Base-by-base conservation (phyloP, 2,888 invertebrate genomes). In the Agrilus cyanescens region DNA sequence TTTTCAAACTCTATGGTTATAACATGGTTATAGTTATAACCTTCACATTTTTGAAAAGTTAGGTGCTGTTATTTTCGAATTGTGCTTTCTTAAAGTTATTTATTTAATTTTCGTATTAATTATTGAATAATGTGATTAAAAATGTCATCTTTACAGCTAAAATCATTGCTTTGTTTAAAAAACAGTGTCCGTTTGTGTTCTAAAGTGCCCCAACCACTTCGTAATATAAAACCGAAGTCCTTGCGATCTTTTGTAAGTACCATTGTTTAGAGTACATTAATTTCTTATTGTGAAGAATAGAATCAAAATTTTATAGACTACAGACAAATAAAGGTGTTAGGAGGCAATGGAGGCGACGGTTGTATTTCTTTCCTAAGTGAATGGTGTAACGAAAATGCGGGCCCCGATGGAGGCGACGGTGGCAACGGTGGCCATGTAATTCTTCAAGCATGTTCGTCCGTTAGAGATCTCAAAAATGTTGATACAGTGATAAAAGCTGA, bases 361-460 rank as follows among this genome's bases (percentile, higher is more conserved):
- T 80, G 81, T 52, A 78, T 94, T 42, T 88, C 91, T 0, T 94
- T 98, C 61, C 68, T 90, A 5, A 80, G 81, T 47, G 69, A 81
- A 7, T 89, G 80, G 75, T 73, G 75, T 41, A 93, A 93, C 57
- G 94, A 93, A 48, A 75, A 74, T 44, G 97, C 90, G 0, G 96
- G 96, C 0, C 96, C 95, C 0, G 89, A 93, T 65, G 96, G 95
- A 0, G 97, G 96, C 0, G 93, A 97, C 64, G 98, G 97, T 0
- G 98, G 98, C 0, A 78, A 87, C 60, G 96, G 96, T 0, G 96
- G 90, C 0, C 96, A 97, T 68, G 84, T 97, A 2, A 76, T 96
- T 42, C 85, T 96, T 50, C 70, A 76, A 79, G 85, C 88, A 0
- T 71, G 76, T 0, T 63, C 65, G 25, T 71, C 80, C 41, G 71